Evolutionary conservation across 2,888 invertebrate genomes (phyloP).

Genomic region (Chymomyza amoena): DNA sequence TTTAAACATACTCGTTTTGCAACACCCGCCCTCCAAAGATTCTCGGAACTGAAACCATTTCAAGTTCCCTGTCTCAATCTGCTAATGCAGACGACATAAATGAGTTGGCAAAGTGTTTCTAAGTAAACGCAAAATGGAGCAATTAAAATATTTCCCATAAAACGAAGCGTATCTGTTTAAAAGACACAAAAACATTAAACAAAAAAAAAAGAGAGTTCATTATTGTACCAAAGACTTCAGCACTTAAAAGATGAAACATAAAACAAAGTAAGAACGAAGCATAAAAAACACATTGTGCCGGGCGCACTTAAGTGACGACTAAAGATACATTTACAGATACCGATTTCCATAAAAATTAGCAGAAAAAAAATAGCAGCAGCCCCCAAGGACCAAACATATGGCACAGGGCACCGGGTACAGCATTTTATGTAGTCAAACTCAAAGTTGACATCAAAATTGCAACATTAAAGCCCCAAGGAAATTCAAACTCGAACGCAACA

Average conservation of each 20-base stretch:
- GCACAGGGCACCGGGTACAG: not conserved
- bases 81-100: conserved; percentile 6
- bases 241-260: conserved; percentile 71
- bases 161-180: conserved; percentile 10
- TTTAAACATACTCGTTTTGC: not conserved
- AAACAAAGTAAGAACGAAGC: conserved; percentile 32
- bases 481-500: not conserved
- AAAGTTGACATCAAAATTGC: conserved; percentile 60
- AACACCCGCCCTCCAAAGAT: not conserved
- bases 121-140: conserved; percentile 45
- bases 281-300: conserved; percentile 69
- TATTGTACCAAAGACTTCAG: conserved; percentile 15
- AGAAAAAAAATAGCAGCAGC: conserved; percentile 2
- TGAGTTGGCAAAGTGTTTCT: conserved; percentile 20
- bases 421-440: not conserved
- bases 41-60: not conserved
- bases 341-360: not conserved
- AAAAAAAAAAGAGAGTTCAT: not conserved
- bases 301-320: not conserved
- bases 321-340: not conserved
- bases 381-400: conserved; percentile 26
- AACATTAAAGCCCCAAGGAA: conserved; percentile 39
- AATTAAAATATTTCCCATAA: conserved; percentile 43
- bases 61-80: not conserved
- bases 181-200: not conserved